Evolutionary conservation across 2,888 invertebrate species (phyloP), one percentile per base, ranked within the genome.

Genomic region (Ichneumoninae sp.): DNA sequence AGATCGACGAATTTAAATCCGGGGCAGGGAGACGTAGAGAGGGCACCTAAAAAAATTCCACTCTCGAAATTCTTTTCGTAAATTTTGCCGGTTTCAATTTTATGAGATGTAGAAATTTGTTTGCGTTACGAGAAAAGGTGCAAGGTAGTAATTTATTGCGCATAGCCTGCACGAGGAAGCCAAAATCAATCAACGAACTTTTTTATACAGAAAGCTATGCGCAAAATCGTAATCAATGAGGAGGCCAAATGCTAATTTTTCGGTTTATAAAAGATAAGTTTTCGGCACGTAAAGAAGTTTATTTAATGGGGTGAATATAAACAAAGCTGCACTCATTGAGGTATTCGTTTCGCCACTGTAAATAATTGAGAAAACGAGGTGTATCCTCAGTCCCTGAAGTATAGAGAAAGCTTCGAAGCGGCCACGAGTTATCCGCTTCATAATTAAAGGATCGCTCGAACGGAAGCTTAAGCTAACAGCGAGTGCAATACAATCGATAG

Each of bases 41-140:
- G 30, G 57, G 26, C 22, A n/a, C 66, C 50, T 26, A 13, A 69
- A 78, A 57, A 70, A 60, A 78, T 78, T 78, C 57, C 57, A 78
- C 60, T 78, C 60, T 44, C 19, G 44, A 60, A 69, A 69, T 68
- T 54, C 10, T 19, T 68, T 19, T 36, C 26, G 26, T 69, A 8
- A 69, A 6, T 16, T 16, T 33, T 33, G 6, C 5, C 33, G 33
- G 33, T 6, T 33, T 33, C 33, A 33, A 33, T 33, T 33, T 33
- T 33, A 33, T 6, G 33, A 33, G 0, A 33, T 33, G 6, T 33
- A 33, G 7, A 7, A 33, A 33, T 33, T 6, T 5, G 5, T 33
- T 33, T 7, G 6, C 7, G 33, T 6, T 33, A 33, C 7, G 33
- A 7, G 5, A 33, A 33, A 33, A 33, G 6, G 6, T 33, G 33